A percentile compares a stretch with the other conserved stretches of the same genome.
Evolutionary conservation across 2,888 invertebrate genomes (phyloP).

Genomic region (Catocala nupta): DNA sequence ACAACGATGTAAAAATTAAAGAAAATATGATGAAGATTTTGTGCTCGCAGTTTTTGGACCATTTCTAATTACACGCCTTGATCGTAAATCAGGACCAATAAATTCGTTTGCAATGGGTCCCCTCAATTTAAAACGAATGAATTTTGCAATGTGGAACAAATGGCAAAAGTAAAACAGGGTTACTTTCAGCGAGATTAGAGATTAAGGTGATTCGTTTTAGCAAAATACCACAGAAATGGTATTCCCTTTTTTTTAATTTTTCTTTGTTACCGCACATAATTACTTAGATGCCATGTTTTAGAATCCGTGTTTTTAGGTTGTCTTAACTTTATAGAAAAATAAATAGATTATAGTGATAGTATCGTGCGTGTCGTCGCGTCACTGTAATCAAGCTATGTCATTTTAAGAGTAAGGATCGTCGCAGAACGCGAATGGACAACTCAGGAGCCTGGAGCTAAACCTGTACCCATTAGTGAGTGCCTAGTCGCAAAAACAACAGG

Average conservation of each 20-base stretch:
- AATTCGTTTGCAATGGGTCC: slow-evolving; percentile 16
- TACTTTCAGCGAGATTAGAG: slow-evolving; percentile 6
- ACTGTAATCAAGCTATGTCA: slow-evolving; percentile 42
- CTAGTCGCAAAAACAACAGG: slow-evolving; percentile 85
- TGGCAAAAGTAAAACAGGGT: slow-evolving; percentile 6
- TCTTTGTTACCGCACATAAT: too few relatives aligned
- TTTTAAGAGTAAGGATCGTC: slow-evolving; percentile 46
- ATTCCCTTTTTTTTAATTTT: neutral
- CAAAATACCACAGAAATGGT: neutral
- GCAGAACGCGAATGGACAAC: slow-evolving; percentile 52
- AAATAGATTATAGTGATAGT: neutral
- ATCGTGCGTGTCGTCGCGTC: neutral
- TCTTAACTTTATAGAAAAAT: neutral
- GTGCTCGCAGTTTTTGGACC: slow-evolving; percentile 2
- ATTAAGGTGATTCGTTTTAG: slow-evolving; percentile 1
- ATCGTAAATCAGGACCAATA: slow-evolving; percentile 14
- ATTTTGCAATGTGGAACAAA: slow-evolving; percentile 19
- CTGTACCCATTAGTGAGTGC: slow-evolving; percentile 82
- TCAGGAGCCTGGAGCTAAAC: slow-evolving; percentile 68
- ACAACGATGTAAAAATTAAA: neutral
- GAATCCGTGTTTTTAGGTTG: too few relatives aligned
- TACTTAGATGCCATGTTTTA: too few relatives aligned
- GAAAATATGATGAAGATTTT: slow-evolving; percentile 9
- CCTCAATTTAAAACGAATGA: slow-evolving; percentile 14
- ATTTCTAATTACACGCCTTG: slow-evolving; percentile 16